Percentiles rank a stretch among this genome's conserved stretches.
Evolutionary conservation across 2,888 invertebrate species (phyloP).

Genomic region (Thysanoteuthis rhombus): DNA sequence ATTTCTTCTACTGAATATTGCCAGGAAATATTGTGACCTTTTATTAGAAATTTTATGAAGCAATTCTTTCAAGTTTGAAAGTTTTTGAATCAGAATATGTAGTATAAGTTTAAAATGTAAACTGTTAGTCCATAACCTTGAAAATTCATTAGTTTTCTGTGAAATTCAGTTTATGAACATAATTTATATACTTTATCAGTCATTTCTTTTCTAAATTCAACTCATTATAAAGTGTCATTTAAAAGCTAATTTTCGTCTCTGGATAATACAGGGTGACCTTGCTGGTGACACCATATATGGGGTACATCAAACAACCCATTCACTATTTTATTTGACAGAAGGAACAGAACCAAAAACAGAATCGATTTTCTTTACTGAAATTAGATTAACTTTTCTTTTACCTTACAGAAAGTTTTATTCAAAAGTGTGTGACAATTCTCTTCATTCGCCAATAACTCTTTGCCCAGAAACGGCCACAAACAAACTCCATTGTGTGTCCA

Average conservation of each 20-base stretch:
- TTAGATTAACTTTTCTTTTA: background rate
- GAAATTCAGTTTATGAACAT: background rate
- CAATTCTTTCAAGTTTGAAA: too few species aligned
- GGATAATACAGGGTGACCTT: background rate
- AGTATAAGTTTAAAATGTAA: too few species aligned
- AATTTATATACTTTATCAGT: background rate
- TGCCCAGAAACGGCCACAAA: background rate
- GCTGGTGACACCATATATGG: background rate
- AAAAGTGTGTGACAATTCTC: background rate
- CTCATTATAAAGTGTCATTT: background rate
- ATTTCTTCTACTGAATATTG: too few species aligned
- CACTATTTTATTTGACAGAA: background rate
- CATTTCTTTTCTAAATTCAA: background rate
- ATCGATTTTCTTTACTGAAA: background rate
- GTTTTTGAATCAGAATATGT: too few species aligned
- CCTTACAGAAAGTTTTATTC: background rate
- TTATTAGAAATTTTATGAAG: too few species aligned
- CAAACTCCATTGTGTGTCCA: background rate
- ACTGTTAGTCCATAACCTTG: too few species aligned
- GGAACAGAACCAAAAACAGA: background rate
- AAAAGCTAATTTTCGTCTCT: background rate
- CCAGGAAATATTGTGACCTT: too few species aligned
- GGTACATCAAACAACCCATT: background rate
- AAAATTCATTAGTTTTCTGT: too few species aligned
- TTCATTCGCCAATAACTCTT: background rate